Conservation (phyloP, 2,113 vertebrate genomes). For the Grallaria varia region DNA sequence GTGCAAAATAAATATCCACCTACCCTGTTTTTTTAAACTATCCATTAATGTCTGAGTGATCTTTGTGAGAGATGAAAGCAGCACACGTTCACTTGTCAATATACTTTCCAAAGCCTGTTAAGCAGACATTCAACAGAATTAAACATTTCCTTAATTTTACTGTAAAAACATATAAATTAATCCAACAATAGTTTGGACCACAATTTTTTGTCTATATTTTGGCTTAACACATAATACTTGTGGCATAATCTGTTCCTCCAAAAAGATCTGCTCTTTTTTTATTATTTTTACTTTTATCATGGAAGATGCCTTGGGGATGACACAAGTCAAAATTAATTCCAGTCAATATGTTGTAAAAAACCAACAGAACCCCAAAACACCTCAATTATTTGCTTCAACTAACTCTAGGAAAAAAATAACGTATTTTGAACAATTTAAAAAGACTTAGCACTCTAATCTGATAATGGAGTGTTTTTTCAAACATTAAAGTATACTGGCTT, state of each 20-base stretch:
- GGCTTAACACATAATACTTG: not conserved
- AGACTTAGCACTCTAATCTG: not conserved
- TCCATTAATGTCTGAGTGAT: conserved; percentile 82
- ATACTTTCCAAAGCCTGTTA: conserved; percentile 90
- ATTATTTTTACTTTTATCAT: not conserved
- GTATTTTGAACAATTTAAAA: not conserved
- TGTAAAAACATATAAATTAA: not conserved
- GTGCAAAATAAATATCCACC: conserved; percentile 7
- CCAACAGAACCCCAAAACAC: not conserved
- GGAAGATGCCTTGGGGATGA: not conserved
- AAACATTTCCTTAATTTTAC: not conserved
- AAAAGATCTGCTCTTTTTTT: not conserved
- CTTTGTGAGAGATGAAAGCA: conserved; percentile 84
- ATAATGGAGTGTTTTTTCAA: not conserved
- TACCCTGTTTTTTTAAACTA: conserved; percentile 87
- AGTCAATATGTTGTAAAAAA: not conserved
- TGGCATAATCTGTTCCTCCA: not conserved
- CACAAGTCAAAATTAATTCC: not conserved
- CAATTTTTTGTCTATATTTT: not conserved
- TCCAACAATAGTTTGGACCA: not conserved
- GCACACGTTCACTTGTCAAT: conserved; percentile 81
- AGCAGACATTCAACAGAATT: not conserved
- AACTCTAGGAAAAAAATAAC: not conserved
- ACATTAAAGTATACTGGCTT: not conserved
- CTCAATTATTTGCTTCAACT: not conserved